phyloP scores from a whole-genome alignment of 2,113 vertebrate species.

The Sinosuthora webbiana region DNA sequence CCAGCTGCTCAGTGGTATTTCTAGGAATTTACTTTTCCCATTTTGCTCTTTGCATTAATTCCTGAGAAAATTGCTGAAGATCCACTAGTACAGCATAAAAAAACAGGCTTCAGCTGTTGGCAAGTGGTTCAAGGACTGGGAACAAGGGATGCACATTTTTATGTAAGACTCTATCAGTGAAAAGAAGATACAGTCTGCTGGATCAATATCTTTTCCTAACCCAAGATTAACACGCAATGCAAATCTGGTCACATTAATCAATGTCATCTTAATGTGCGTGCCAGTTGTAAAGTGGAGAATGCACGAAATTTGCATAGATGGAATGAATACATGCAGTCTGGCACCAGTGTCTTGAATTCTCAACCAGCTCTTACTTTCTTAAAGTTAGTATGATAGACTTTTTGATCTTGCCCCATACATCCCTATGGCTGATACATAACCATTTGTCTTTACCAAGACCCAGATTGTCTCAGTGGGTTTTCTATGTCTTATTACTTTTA shows the following conservation, averaged over 20 bases:
- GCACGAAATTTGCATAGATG: background rate
- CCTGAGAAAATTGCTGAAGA: background rate
- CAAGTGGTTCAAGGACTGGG: background rate
- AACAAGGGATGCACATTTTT: background rate
- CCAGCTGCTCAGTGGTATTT: background rate
- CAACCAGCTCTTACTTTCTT: background rate
- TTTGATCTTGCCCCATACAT: background rate
- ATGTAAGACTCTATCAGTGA: background rate
- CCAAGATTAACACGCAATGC: rapidly evolving
- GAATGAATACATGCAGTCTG: background rate
- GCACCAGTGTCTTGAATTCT: background rate
- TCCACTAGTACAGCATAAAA: background rate
- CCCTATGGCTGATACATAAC: background rate
- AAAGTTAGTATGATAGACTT: background rate
- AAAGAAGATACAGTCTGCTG: background rate
- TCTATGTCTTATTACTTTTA: background rate
- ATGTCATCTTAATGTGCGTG: background rate
- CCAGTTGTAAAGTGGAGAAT: background rate
- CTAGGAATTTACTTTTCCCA: background rate
- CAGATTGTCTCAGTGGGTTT: background rate
- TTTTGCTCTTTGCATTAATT: background rate
- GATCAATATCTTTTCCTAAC: background rate
- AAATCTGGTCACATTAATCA: background rate
- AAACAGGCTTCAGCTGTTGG: background rate
- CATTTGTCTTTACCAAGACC: background rate